These are phyloP conservation scores for Tetragonula carbonaria DNA, from an alignment of 2,888 invertebrate species.

Conservation along the genomic window DNA sequence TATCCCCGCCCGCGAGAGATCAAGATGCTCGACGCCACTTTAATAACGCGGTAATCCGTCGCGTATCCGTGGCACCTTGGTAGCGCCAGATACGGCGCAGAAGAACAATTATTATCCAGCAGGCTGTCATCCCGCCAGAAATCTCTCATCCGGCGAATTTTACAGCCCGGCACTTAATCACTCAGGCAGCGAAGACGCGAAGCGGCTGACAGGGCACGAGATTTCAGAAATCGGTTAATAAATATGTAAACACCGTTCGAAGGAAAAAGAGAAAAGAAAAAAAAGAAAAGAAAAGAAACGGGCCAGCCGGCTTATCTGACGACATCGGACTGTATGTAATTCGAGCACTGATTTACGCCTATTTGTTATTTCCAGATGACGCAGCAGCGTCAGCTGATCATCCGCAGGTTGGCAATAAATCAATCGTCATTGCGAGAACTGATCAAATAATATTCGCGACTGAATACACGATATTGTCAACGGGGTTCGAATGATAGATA, in stretches of 20 bases:
- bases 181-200: constrained; percentile 57
- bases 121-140: constrained; percentile 57
- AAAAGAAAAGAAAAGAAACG: constrained; percentile 33
- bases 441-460: constrained; percentile 53
- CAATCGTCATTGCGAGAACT: constrained; percentile 59
- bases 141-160: constrained; percentile 70
- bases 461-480: constrained; percentile 28
- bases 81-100: constrained; percentile 67
- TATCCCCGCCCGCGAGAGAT: constrained; percentile 71
- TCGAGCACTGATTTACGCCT: constrained; percentile 81
- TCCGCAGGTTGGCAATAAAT: constrained; percentile 64
- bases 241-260: constrained; percentile 69
- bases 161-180: constrained; percentile 78
- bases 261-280: constrained; percentile 10
- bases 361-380: constrained; percentile 74
- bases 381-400: constrained; percentile 67
- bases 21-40: constrained; percentile 71
- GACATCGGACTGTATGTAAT: constrained; percentile 54
- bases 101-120: constrained; percentile 55
- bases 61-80: constrained; percentile 66
- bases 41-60: constrained; percentile 71
- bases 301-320: constrained; percentile 77
- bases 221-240: constrained; percentile 79
- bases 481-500: background rate
- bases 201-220: constrained; percentile 64